phyloP scores from a whole-genome alignment of 2,888 invertebrate species.

The Drosophila recens region DNA sequence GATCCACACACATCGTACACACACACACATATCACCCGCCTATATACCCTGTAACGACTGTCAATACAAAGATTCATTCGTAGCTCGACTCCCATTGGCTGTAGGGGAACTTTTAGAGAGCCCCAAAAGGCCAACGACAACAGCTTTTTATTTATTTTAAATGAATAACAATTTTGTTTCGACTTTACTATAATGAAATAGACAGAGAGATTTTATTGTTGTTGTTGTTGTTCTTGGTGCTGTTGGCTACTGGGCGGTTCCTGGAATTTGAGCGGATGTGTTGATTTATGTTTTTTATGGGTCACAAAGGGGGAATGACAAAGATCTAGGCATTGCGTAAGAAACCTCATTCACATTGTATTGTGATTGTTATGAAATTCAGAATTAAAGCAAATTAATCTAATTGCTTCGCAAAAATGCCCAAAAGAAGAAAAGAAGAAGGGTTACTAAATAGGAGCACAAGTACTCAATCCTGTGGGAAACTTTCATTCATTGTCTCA shows the following conservation, averaged over 20 bases:
- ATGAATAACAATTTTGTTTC: slow-evolving; percentile 69
- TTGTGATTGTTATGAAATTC: slow-evolving; percentile 50
- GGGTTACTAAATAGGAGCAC: slow-evolving; percentile 49
- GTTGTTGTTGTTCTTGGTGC: slow-evolving; percentile 14
- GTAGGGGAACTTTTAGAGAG: slow-evolving; percentile 4
- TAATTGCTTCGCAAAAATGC: slow-evolving; percentile 41
- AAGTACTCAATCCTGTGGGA: slow-evolving; percentile 67
- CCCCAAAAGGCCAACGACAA: slow-evolving; percentile 18
- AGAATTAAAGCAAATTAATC: slow-evolving; percentile 67
- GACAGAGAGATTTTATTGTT: slow-evolving; percentile 35
- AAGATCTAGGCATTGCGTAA: slow-evolving; percentile 60
- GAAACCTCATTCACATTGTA: slow-evolving; percentile 22
- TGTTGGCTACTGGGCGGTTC: slow-evolving; percentile 65
- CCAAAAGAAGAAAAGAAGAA: slow-evolving; percentile 31
- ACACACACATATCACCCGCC: slow-evolving; percentile 1
- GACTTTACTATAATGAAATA: slow-evolving; percentile 47
- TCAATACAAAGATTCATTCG: slow-evolving; percentile 59
- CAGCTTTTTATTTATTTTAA: slow-evolving; percentile 41
- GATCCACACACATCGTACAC: slow-evolving; percentile 21
- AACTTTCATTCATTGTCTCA: slow-evolving; percentile 32
- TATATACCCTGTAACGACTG: slow-evolving; percentile 34
- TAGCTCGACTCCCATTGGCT: slow-evolving; percentile 38
- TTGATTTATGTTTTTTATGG: slow-evolving; percentile 71
- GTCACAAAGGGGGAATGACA: slow-evolving; percentile 9
- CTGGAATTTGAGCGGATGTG: slow-evolving; percentile 77